Base-by-base conservation (phyloP, 2,113 vertebrate genomes). In the Willisornis vidua region DNA sequence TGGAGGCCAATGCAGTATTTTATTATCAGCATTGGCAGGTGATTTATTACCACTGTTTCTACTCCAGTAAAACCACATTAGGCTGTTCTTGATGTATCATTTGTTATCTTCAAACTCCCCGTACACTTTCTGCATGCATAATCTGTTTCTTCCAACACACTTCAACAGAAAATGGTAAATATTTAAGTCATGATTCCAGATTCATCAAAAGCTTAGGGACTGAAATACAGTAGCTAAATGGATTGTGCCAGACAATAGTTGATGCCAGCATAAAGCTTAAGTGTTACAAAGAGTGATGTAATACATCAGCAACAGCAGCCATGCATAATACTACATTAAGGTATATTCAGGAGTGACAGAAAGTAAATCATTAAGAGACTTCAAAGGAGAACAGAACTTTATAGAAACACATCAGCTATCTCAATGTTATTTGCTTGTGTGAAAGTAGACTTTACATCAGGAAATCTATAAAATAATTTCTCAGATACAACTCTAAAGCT, bases 1-100 rank as follows among this genome's bases (percentile, higher is more conserved):
- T 97, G 96, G 96, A 98, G 96, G 96, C 97, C 96, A 96, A 93
- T 87, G 96, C 97, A 97, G 95, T 98, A 97, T 98, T 98, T 98
- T 98, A 98, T 98, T 98, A 98, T 98, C 97, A 98, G 81, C 98
- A 97, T 58, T 98, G 97, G 97, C 98, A 98, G 96, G 84, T 98
- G 98, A 98, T 98, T 98, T 98, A 98, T 98, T 98, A 97, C 96
- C 91, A 95, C 97, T 96, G 97, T 97, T 98, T 98, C 98, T 98
- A 98, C 97, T 97, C 97, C 97, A 98, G 98, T 97, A 98, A 98
- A 98, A 98, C 96, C 97, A 97, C 97, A 98, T 98, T 98, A 98
- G 95, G 95, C 94, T 97, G 75, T 92, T 90, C 97, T 97, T 78
- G 82, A 97, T 97, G 84, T 97, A 97, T 98, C 97, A 98, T 98